phyloP scores from a whole-genome alignment of 2,797 vertebrate species.

The Poeciliopsis gracilis region DNA sequence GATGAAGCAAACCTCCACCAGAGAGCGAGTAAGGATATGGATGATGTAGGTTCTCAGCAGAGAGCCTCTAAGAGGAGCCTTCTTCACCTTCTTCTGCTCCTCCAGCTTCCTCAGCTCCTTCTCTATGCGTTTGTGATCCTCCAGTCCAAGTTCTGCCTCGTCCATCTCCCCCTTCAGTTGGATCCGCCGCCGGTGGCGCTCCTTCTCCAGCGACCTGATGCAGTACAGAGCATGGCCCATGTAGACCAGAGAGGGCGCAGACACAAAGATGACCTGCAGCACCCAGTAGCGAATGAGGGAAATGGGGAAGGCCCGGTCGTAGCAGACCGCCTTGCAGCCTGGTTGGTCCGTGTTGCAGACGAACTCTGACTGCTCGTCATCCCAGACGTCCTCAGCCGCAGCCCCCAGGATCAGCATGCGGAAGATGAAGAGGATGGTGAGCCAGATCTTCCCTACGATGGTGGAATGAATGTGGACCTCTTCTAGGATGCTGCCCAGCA shows the following conservation, averaged over 20 bases:
- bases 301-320: conserved; percentile 92
- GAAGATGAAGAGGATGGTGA: conserved; percentile 95
- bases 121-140: conserved; percentile 86
- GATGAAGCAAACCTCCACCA: conserved; percentile 92
- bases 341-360: conserved; percentile 95
- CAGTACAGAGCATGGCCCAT: conserved; percentile 94
- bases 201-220: conserved; percentile 88
- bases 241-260: conserved; percentile 91
- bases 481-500: conserved; percentile 93
- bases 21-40: conserved; percentile 92
- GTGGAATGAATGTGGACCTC: conserved; percentile 96
- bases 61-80: conserved; percentile 90
- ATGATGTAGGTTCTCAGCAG: conserved; percentile 90
- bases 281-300: conserved; percentile 96
- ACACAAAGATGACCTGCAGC: conserved; percentile 94
- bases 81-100: conserved; percentile 89
- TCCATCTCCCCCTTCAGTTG: conserved; percentile 85
- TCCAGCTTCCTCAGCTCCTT: conserved; percentile 88
- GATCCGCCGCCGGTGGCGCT: conserved; percentile 83
- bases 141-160: conserved; percentile 78
- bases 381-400: conserved; percentile 93
- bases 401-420: conserved; percentile 93
- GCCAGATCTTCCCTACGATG: conserved; percentile 95
- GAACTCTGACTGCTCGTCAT: conserved; percentile 92
- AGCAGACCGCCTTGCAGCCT: conserved; percentile 92